Conservation (phyloP, 2,113 vertebrate species). For the Tichodroma muraria region DNA sequence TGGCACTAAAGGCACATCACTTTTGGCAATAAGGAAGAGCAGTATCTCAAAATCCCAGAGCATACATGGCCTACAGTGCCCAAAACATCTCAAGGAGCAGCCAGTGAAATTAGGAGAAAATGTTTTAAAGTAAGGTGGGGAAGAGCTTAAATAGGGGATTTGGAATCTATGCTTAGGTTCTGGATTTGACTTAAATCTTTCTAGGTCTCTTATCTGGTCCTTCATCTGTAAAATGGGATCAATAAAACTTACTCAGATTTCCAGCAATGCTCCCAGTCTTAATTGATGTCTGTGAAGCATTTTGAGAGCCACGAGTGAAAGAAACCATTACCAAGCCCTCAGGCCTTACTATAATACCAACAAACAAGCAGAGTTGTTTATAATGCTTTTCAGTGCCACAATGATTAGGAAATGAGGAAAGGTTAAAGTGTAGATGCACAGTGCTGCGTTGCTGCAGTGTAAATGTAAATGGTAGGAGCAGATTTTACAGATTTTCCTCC, state of each 20-base stretch:
- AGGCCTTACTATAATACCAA: background rate
- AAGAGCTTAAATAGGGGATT: background rate
- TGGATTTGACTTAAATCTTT: background rate
- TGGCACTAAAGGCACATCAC: background rate
- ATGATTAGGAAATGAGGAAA: background rate
- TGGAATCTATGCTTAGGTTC: background rate
- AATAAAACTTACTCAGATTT: background rate
- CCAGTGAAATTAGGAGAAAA: background rate
- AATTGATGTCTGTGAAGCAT: background rate
- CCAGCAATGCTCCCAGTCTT: background rate
- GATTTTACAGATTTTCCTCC: background rate
- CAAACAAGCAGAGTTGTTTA: background rate
- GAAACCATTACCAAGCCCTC: background rate
- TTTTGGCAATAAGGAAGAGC: background rate
- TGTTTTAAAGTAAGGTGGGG: background rate
- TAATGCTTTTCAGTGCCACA: background rate
- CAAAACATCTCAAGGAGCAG: background rate
- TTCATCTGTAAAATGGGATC: background rate
- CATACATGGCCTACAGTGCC: fast-evolving
- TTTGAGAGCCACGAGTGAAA: background rate
- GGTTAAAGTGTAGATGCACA: background rate
- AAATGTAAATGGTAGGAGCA: background rate
- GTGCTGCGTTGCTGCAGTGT: background rate
- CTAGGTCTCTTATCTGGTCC: background rate
- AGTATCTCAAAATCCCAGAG: background rate